Evolutionary conservation across 2,113 vertebrate genomes (phyloP).

Genomic region (Thalassarche chlororhynchos): DNA sequence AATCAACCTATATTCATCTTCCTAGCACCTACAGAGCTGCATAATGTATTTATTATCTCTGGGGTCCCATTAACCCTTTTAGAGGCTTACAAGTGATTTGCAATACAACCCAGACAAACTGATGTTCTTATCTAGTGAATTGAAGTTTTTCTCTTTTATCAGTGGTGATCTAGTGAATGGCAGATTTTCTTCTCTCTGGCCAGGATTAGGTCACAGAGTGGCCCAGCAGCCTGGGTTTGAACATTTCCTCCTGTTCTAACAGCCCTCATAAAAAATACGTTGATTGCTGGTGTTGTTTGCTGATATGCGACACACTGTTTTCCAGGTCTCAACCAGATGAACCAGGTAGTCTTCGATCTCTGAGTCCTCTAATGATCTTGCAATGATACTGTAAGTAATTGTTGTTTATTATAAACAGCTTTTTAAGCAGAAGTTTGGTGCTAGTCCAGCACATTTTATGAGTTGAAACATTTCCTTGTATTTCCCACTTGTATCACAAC

Average conservation of each 20-base stretch:
- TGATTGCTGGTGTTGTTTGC: background rate
- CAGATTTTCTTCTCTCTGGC: background rate
- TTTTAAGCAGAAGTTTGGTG: background rate
- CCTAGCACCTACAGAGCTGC: conserved; percentile 51
- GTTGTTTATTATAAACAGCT: background rate
- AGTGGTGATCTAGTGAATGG: background rate
- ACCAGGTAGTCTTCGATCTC: background rate
- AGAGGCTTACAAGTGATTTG: background rate
- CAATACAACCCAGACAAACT: background rate
- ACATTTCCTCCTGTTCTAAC: background rate
- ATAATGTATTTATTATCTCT: conserved; percentile 38
- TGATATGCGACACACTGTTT: background rate
- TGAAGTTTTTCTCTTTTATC: background rate
- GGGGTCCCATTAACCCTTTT: conserved; percentile 22
- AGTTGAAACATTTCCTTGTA: background rate
- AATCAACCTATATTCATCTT: conserved; percentile 49
- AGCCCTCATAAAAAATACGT: background rate
- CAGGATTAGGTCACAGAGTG: background rate
- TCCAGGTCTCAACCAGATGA: background rate
- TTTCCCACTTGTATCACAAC: background rate
- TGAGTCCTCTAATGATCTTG: background rate
- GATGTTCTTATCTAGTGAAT: background rate
- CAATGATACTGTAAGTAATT: background rate
- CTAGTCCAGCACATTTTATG: background rate
- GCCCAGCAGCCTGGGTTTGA: background rate